phyloP scores from a whole-genome alignment of 2,113 vertebrate genomes.

The Clarias macrocephalus region DNA sequence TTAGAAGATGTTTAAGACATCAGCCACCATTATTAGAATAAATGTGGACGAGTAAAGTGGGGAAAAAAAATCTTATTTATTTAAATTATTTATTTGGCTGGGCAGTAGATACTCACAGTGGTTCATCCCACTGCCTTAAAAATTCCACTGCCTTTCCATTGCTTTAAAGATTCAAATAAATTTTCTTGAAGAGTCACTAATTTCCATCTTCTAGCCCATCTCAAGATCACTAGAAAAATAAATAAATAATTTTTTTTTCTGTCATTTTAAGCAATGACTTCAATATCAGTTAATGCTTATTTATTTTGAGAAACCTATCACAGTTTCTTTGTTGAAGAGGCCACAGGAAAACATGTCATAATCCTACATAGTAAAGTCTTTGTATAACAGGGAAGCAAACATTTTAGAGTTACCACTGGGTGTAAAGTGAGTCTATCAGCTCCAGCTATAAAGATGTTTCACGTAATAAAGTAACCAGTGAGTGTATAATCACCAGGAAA shows the following conservation, averaged over 20 bases:
- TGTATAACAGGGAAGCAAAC: background rate
- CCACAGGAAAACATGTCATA: background rate
- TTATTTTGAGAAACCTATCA: background rate
- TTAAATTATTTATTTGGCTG: background rate
- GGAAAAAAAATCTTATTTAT: background rate
- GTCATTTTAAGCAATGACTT: background rate
- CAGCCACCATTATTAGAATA: background rate
- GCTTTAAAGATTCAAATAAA: background rate
- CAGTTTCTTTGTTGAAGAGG: background rate
- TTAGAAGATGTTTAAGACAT: background rate
- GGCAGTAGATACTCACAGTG: background rate
- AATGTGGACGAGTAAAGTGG: background rate
- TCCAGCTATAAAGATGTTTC: background rate
- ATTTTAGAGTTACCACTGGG: background rate
- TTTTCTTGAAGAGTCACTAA: background rate
- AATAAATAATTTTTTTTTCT: too few species aligned
- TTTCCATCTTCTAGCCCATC: background rate
- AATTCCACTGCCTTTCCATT: too few species aligned
- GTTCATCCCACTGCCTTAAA: background rate
- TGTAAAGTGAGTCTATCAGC: background rate
- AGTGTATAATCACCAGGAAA: conserved; percentile 18
- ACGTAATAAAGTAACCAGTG: conserved; percentile 25
- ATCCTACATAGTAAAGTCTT: background rate
- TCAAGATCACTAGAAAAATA: background rate
- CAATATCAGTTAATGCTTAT: background rate